Conservation (phyloP, 2,888 invertebrate species). For the Phyllotreta cruciferae region DNA sequence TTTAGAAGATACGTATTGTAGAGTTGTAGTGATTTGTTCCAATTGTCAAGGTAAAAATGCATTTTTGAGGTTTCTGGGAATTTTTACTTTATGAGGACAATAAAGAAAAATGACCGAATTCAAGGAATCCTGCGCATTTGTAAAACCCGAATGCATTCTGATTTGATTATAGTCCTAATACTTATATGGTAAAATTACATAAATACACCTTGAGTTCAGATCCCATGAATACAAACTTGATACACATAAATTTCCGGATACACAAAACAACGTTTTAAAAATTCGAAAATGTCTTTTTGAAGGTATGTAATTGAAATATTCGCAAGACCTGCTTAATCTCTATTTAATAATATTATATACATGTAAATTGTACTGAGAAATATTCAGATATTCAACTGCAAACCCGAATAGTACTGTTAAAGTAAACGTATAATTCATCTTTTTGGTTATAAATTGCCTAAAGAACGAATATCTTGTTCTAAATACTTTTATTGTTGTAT, state of each 20-base stretch:
- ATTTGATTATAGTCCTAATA: no score
- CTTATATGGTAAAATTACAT: no score
- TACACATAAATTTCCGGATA: no score
- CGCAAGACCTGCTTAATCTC: constrained; percentile 1
- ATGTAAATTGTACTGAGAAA: background rate
- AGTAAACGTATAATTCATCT: background rate
- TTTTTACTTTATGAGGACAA: no score
- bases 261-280: no score
- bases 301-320: background rate
- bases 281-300: no score
- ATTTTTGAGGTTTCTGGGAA: no score
- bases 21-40: no score
- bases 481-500: constrained; percentile 28
- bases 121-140: no score
- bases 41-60: no score
- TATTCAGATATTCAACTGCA: constrained; percentile 9
- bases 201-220: constrained; percentile 16
- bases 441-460: constrained; percentile 3
- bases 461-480: constrained; percentile 25
- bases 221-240: constrained; percentile 5
- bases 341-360: constrained; percentile 4
- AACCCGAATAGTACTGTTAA: constrained; percentile 10
- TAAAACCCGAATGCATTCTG: no score
- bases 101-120: constrained; percentile 3
- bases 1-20: no score